Evolutionary conservation across 1,140 invertebrate species (phyloP).

Genomic region (Drosophila chauvacae): DNA sequence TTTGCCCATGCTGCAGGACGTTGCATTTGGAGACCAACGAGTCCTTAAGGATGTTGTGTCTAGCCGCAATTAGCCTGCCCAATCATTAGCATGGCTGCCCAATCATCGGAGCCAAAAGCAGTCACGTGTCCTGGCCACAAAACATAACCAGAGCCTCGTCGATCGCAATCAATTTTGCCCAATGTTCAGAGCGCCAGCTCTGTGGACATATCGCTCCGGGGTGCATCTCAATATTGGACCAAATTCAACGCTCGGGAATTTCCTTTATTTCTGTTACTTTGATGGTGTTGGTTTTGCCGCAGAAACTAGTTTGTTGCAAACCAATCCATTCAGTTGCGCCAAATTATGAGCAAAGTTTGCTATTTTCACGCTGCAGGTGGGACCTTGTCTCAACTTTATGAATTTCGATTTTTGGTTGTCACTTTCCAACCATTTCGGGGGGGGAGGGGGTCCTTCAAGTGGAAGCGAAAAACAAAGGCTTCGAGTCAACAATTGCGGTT

Average conservation of each 20-base stretch:
- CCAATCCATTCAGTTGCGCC: conserved; percentile 7
- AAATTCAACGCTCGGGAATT: conserved; percentile 43
- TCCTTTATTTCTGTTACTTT: conserved; percentile 31
- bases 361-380: not conserved
- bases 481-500: conserved; percentile 25
- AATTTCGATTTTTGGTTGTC: not conserved
- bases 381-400: not conserved
- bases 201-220: not conserved
- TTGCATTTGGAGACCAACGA: not conserved
- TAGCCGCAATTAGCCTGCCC: conserved; percentile 1
- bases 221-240: conserved; percentile 18
- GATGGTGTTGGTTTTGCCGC: conserved; percentile 15
- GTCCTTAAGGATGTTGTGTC: not conserved
- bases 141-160: not conserved
- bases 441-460: not conserved
- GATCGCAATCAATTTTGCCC: not conserved
- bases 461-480: not conserved
- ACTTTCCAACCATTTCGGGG: not conserved
- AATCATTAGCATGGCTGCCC: not conserved
- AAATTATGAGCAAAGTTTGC: conserved; percentile 6
- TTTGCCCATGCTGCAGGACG: not conserved
- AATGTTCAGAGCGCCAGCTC: not conserved
- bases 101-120: not conserved
- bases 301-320: not conserved
- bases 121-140: conserved; percentile 7